Conservation (phyloP, 1,140 invertebrate genomes). For the Heliconius eleuchia region DNA sequence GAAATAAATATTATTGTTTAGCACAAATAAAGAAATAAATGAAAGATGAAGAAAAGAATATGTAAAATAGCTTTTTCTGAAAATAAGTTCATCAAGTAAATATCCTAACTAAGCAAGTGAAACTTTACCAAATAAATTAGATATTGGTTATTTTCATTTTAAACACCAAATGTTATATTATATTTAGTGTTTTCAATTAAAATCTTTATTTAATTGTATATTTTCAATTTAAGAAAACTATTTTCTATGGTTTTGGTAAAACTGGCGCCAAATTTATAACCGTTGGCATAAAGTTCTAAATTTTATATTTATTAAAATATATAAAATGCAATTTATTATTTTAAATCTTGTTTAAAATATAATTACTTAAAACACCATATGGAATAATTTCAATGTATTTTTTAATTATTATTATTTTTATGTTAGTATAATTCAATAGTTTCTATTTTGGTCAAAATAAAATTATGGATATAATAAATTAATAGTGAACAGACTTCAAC, state of each 20-base stretch:
- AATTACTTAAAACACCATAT: background rate
- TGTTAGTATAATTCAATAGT: conserved; percentile 4
- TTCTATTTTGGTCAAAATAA: conserved; percentile 9
- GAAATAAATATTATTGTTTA: background rate
- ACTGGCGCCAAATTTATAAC: background rate
- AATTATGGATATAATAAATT: background rate
- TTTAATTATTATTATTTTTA: background rate
- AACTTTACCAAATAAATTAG: background rate
- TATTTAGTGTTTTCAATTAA: too few relatives aligned
- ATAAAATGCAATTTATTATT: background rate
- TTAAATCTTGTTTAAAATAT: conserved; percentile 1
- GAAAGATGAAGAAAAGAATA: background rate
- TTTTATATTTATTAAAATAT: background rate
- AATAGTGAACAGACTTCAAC: background rate
- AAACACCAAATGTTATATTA: background rate
- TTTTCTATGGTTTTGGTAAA: background rate
- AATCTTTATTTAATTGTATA: background rate
- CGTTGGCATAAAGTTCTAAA: background rate
- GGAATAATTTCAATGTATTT: background rate
- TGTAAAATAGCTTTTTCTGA: background rate
- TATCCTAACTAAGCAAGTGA: background rate
- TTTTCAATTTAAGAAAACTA: background rate
- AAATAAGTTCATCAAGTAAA: background rate
- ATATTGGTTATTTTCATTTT: background rate
- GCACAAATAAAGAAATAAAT: conserved; percentile 3